phyloP scores from a whole-genome alignment of 2,797 vertebrate species.

The Tadarida brasiliensis region DNA sequence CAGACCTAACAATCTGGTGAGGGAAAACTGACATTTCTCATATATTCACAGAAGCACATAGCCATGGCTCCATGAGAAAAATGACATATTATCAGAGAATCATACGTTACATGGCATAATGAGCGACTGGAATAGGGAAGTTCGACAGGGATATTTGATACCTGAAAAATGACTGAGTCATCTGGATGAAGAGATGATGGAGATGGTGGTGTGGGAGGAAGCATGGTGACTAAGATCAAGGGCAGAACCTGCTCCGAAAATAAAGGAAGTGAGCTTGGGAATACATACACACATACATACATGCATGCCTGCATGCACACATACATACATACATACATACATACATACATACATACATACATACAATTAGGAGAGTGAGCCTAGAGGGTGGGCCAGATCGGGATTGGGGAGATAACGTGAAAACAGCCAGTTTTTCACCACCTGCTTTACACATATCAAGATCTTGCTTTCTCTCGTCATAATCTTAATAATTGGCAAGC shows the following conservation, averaged over 20 bases:
- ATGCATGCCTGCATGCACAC: neutral
- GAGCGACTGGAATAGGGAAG: neutral
- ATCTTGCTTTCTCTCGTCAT: neutral
- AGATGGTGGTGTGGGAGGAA: neutral
- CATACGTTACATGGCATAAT: neutral
- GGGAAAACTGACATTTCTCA: constrained; percentile 8
- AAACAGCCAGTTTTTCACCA: neutral
- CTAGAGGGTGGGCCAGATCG: neutral
- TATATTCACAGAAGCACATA: neutral
- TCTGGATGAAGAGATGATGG: neutral
- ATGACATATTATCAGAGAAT: neutral
- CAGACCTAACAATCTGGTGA: neutral
- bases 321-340: too few species aligned
- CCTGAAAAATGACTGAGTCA: neutral
- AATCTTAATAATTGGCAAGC: neutral
- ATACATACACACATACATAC: neutral
- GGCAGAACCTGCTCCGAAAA: neutral
- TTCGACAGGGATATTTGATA: neutral
- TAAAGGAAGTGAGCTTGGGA: neutral
- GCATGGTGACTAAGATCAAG: neutral
- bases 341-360: neutral
- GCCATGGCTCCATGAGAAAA: neutral
- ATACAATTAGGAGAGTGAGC: neutral
- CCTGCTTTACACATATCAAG: neutral
- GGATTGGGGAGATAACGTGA: neutral